These are phyloP conservation scores for Dendrophyllia cribrosa DNA, from an alignment of 64 coral and sea anemone species.

Conservation along the genomic window DNA sequence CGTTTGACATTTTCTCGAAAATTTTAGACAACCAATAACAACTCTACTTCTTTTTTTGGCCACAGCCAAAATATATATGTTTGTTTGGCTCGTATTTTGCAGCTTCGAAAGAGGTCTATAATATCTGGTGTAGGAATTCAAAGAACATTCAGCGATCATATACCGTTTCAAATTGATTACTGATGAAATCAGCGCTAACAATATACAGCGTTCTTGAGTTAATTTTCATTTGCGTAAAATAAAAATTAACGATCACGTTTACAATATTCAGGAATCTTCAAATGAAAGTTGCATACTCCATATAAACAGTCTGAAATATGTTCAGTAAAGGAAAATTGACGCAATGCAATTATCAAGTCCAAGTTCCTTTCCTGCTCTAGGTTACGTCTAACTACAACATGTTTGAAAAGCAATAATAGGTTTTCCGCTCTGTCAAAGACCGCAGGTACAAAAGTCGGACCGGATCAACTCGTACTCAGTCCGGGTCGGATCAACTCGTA, in stretches of 20 bases:
- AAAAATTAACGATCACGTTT: neutral
- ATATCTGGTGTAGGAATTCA: neutral
- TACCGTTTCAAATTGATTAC: slow-evolving; percentile 18
- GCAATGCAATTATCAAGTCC: too few relatives aligned
- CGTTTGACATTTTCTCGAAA: neutral
- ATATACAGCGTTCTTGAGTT: neutral
- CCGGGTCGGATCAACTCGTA: too few relatives aligned
- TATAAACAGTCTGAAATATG: too few relatives aligned
- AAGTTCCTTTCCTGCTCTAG: too few relatives aligned
- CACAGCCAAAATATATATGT: slow-evolving; percentile 14
- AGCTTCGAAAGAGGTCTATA: neutral
- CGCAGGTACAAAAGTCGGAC: too few relatives aligned
- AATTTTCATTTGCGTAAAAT: neutral
- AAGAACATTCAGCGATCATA: neutral
- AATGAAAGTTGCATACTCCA: too few relatives aligned
- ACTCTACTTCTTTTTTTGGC: neutral
- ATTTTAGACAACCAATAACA: neutral
- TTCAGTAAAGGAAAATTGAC: too few relatives aligned
- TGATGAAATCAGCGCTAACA: neutral
- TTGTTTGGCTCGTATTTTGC: slow-evolving; percentile 4
- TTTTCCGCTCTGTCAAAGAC: too few relatives aligned
- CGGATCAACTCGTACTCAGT: too few relatives aligned
- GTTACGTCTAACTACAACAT: too few relatives aligned
- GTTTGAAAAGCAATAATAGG: too few relatives aligned
- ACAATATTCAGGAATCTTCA: neutral